Conservation (phyloP, 2,797 vertebrate genomes). For the Micromesistius poutassou region DNA sequence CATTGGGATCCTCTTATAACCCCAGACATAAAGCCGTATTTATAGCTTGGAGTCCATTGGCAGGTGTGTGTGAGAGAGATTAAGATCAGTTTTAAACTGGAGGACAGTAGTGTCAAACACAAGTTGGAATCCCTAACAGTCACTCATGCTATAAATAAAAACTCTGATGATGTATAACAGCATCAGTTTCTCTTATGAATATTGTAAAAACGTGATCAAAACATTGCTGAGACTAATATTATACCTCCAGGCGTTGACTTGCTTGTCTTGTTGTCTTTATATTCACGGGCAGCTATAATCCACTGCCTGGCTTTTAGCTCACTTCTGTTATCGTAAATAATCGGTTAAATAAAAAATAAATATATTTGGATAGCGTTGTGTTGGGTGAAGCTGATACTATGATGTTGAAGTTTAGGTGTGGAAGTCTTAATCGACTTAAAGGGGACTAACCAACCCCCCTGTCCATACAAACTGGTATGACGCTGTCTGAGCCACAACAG, state of each 20-base stretch:
- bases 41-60: slow-evolving; percentile 48
- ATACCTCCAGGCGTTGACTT: neutral
- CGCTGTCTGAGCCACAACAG: neutral
- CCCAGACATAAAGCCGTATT: slow-evolving; percentile 43
- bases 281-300: neutral
- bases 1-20: slow-evolving; percentile 52
- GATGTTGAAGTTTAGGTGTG: neutral
- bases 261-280: neutral
- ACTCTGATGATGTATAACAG: neutral
- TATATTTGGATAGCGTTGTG: neutral
- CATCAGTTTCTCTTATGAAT: neutral
- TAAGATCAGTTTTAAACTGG: slow-evolving; percentile 44
- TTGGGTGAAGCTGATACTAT: neutral
- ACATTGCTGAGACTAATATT: neutral
- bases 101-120: slow-evolving; percentile 9
- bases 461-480: neutral
- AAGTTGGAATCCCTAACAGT: neutral
- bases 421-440: neutral
- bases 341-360: neutral
- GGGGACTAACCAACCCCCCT: neutral
- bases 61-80: slow-evolving; percentile 65
- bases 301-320: neutral
- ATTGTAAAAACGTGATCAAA: neutral
- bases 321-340: neutral
- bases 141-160: neutral